Evolutionary conservation across 2,888 invertebrate species (phyloP).

Genomic region (Achlya flavicornis): DNA sequence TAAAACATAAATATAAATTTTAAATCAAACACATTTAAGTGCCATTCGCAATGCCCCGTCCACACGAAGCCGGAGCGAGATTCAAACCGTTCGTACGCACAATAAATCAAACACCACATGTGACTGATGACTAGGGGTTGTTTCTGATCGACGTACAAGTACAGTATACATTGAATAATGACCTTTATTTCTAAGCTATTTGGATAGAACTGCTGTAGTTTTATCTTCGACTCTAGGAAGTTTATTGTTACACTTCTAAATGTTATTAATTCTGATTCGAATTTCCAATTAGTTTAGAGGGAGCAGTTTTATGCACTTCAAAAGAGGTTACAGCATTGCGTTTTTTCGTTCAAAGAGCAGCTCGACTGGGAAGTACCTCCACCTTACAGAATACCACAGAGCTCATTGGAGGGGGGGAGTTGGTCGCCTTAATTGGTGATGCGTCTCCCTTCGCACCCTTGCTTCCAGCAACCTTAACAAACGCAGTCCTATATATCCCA

Average conservation of each 20-base stretch:
- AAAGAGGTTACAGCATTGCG: not conserved
- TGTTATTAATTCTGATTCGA: not conserved
- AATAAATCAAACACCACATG: slow-evolving; percentile 56
- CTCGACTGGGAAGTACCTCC: no score
- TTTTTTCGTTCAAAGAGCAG: no score
- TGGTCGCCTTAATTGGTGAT: no score
- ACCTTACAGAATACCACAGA: no score
- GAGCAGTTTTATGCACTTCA: not conserved
- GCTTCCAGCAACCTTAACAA: not conserved
- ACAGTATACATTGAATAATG: slow-evolving; percentile 15
- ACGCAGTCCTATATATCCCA: not conserved
- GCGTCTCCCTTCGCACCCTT: no score
- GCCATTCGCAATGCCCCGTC: slow-evolving; percentile 1
- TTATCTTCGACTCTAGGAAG: not conserved
- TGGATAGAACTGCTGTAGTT: not conserved
- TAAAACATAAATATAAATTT: not conserved
- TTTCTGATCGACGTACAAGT: slow-evolving; percentile 34
- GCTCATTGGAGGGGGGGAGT: no score
- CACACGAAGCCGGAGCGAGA: slow-evolving; percentile 2
- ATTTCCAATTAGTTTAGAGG: not conserved
- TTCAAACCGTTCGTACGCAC: slow-evolving; percentile 31
- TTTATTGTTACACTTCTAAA: not conserved
- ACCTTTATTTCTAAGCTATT: not conserved
- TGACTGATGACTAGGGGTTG: slow-evolving; percentile 45
- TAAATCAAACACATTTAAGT: not conserved